Evolutionary conservation across 2,113 vertebrate species (phyloP).

Genomic region (Nettapus auritus): DNA sequence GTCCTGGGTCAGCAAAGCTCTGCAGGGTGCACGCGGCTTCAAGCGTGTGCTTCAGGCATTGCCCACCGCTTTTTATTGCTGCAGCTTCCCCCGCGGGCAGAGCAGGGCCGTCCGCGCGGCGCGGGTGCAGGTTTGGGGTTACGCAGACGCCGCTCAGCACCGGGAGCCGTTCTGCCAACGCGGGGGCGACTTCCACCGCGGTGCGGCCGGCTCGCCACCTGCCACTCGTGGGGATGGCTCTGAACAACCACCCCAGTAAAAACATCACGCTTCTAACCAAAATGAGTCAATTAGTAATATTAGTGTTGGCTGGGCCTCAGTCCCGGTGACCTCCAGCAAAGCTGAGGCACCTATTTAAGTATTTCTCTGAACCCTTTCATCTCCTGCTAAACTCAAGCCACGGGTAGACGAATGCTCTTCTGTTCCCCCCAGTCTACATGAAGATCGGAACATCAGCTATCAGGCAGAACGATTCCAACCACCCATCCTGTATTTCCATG

Average conservation of each 20-base stretch:
- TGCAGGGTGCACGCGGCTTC: rapidly evolving
- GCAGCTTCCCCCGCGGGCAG: neutral
- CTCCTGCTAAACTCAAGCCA: neutral
- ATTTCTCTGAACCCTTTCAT: neutral
- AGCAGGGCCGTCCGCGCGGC: rapidly evolving
- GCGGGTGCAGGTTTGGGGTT: rapidly evolving
- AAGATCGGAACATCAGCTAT: neutral
- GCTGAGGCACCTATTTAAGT: neutral
- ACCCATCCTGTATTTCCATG: neutral
- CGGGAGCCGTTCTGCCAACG: rapidly evolving
- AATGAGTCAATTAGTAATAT: neutral
- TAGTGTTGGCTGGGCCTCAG: neutral
- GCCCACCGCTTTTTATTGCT: rapidly evolving
- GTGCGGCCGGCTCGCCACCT: rapidly evolving
- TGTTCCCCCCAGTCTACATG: neutral
- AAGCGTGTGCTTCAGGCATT: rapidly evolving
- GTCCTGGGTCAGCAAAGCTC: neutral
- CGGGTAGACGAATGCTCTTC: rapidly evolving
- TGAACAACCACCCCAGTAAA: neutral
- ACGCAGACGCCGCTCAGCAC: neutral
- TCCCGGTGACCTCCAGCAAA: neutral
- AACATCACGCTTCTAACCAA: neutral
- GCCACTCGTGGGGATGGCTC: rapidly evolving
- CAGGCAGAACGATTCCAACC: neutral
- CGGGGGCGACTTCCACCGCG: neutral